These are phyloP conservation scores for Dinomys branickii DNA, from an alignment of 2,113 vertebrate genomes.

Conservation along the genomic window DNA sequence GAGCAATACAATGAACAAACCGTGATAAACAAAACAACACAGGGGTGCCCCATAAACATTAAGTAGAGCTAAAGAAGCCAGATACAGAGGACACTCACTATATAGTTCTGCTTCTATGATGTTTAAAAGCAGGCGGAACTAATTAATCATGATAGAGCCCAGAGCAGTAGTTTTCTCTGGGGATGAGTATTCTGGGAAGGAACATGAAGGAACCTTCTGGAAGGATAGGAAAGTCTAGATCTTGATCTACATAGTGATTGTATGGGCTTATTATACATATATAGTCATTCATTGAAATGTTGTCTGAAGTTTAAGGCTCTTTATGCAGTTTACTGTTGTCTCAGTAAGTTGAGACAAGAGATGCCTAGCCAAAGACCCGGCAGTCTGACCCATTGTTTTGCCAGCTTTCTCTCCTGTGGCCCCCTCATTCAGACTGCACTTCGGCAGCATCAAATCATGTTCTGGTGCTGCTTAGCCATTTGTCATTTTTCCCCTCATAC, in stretches of 20 bases:
- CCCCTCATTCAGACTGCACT: not conserved
- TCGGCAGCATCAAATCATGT: not conserved
- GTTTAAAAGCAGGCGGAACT: slow-evolving; percentile 5
- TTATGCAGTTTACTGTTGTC: not conserved
- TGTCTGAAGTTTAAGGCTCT: not conserved
- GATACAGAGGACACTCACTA: not conserved
- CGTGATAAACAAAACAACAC: not conserved
- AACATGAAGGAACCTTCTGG: not conserved
- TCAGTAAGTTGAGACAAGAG: slow-evolving; percentile 12
- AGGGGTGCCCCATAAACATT: not conserved
- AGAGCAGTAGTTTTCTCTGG: not conserved
- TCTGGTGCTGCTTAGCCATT: not conserved
- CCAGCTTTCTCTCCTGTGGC: not conserved
- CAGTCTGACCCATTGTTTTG: not conserved
- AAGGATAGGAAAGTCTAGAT: slow-evolving; percentile 3
- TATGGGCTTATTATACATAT: not conserved
- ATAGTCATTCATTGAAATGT: not conserved
- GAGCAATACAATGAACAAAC: not conserved
- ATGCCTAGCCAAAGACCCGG: not conserved
- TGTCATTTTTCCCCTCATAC: not conserved
- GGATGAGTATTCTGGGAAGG: not conserved
- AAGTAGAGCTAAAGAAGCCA: not conserved
- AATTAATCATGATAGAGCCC: slow-evolving; percentile 8
- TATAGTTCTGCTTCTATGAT: not conserved
- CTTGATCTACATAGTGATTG: not conserved